Base-by-base conservation (phyloP, 2,888 invertebrate species). In the Gymnocheta viridis region DNA sequence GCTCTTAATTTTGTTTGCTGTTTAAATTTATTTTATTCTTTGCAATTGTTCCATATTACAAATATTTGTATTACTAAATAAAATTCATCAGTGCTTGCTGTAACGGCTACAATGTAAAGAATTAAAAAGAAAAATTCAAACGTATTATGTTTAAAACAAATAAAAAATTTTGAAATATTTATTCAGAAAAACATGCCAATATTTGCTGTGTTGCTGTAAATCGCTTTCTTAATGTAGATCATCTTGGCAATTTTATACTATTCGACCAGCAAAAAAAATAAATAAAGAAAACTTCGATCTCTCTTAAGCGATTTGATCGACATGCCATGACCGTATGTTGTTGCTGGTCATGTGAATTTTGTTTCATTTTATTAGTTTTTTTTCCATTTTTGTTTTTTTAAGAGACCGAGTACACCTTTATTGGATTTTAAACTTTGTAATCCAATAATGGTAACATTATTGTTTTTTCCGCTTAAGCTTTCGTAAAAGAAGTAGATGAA, bases 311-410 rank as follows among this genome's bases (percentile, higher is more conserved):
- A 74, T 74, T 69, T 74, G 80, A 80, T 81, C 81, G 81, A 69
- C 67, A 81, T 69, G 67, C 72, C 81, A 67, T 74, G 62, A 81
- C 24, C 69, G 62, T 60, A 60, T 29, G 14, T 58, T 12, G 14
- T 22, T 12, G 67, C 74, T 29, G 81, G 44, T 67, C 74, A 81
- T 81, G 81, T 81, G 81, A 81, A 81, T 32, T 80, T 32, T 66
- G 4, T 32, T 32, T 32, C 32, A n/a, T 19, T 47, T 9, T 47
- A 1, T 41, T 29, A 44, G 2, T 49, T 41, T n/a, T 24, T 32
- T 32, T 24, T 3, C n/a, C 4, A n/a, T n/a, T n/a, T n/a, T n/a
- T n/a, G n/a, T n/a, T 1, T 24, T 22, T 17, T 22, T 19, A 35
- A 32, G 5, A 35, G 44, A 5, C 41, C 60, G 60, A 32, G 2